A percentile compares a stretch with the other conserved stretches of the same genome.
Conservation (phyloP, 2,888 invertebrate species). For the Brachyopa scutellaris region DNA sequence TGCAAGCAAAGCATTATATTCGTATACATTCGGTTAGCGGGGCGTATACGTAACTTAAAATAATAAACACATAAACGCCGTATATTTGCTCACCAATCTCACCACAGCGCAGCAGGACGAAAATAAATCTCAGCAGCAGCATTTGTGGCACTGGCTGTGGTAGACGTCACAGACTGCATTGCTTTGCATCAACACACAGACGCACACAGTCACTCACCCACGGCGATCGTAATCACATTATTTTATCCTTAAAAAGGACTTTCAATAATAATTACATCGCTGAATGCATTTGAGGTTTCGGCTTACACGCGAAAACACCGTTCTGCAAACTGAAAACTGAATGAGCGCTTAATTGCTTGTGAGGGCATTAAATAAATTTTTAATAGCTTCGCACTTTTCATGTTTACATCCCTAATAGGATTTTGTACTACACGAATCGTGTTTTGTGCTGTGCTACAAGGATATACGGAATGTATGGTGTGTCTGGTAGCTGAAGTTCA, state of each 20-base stretch:
- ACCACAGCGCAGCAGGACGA: conserved; percentile 1
- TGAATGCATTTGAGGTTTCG: conserved; percentile 72
- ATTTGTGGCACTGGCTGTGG: conserved; percentile 20
- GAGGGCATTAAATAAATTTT: conserved; percentile 82
- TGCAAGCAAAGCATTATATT: background rate
- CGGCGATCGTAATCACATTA: conserved; percentile 65
- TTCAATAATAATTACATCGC: conserved; percentile 73
- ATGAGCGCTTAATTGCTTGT: conserved; percentile 81
- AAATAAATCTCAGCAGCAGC: conserved; percentile 62
- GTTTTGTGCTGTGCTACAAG: conserved; percentile 10
- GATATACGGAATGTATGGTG: conserved; percentile 1
- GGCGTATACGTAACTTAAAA: conserved; percentile 46
- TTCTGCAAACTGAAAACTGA: conserved; percentile 77
- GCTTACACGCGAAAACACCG: conserved; percentile 66
- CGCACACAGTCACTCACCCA: conserved; percentile 38
- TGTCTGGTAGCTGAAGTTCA: conserved; percentile 7
- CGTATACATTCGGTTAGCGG: no score
- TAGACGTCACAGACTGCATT: background rate
- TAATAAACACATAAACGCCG: conserved; percentile 43
- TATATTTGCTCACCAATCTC: conserved; percentile 14
- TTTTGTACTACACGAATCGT: conserved; percentile 74
- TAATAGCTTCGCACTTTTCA: conserved; percentile 82
- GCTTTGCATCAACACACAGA: background rate
- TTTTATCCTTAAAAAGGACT: conserved; percentile 68
- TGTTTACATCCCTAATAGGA: conserved; percentile 80